These are phyloP conservation scores for Lasius fuliginosus DNA, from an alignment of 2,888 invertebrate species.

Conservation along the genomic window DNA sequence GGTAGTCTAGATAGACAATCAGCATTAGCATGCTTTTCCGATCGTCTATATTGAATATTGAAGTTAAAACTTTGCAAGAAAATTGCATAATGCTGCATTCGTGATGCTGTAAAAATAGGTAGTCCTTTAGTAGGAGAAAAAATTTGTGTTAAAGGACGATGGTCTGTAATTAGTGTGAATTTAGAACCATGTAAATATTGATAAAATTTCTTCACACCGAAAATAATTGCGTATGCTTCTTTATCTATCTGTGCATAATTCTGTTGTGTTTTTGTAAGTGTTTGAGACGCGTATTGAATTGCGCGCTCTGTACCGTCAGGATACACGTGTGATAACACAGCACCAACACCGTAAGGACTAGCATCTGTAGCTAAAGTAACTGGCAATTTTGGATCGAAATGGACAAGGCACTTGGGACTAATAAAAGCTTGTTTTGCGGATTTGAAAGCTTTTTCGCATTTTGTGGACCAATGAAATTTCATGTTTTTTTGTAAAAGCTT, in stretches of 20 bases:
- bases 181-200: constrained; percentile 54
- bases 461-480: neutral
- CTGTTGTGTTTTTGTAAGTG: constrained; percentile 43
- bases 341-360: constrained; percentile 53
- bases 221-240: constrained; percentile 41
- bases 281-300: constrained; percentile 56
- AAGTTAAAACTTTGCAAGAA: neutral
- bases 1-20: neutral
- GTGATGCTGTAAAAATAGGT: constrained; percentile 50
- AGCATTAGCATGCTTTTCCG: neutral
- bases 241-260: constrained; percentile 58
- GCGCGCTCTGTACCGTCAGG: constrained; percentile 46
- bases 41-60: neutral
- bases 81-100: constrained; percentile 53
- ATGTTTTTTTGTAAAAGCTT: neutral
- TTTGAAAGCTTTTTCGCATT: constrained; percentile 44
- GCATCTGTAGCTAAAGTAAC: constrained; percentile 57
- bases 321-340: constrained; percentile 55
- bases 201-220: constrained; percentile 59
- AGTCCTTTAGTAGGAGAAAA: constrained; percentile 59
- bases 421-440: constrained; percentile 44
- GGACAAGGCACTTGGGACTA: constrained; percentile 24
- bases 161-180: constrained; percentile 62
- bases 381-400: constrained; percentile 52
- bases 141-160: constrained; percentile 46